phyloP scores from a whole-genome alignment of 2,797 vertebrate genomes.

The Prionace glauca region DNA sequence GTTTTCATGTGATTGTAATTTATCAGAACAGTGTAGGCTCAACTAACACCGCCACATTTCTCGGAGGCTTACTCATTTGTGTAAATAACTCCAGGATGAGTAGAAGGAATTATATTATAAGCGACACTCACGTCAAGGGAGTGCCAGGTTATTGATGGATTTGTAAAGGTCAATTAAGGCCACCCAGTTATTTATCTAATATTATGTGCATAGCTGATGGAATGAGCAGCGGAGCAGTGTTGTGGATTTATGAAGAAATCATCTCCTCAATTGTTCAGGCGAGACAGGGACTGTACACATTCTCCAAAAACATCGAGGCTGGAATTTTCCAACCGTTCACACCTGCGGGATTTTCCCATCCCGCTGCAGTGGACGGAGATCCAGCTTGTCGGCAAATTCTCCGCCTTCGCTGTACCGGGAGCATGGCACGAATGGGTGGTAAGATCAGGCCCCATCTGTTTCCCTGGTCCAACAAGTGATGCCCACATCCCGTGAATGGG shows the following conservation, averaged over 20 bases:
- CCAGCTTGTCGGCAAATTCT: too few species aligned
- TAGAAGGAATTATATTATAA: conserved; percentile 17
- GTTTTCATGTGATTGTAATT: background rate
- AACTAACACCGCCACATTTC: background rate
- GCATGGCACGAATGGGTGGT: too few species aligned
- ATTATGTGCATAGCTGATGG: background rate
- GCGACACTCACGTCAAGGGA: background rate
- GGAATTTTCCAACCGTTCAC: too few species aligned
- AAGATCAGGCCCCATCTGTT: too few species aligned
- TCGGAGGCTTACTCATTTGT: background rate
- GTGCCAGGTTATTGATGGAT: conserved; percentile 20
- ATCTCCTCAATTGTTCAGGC: background rate
- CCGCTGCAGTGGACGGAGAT: too few species aligned
- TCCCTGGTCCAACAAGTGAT: too few species aligned
- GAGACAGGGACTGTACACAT: background rate
- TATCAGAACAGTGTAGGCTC: background rate
- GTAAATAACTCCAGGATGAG: conserved; percentile 14
- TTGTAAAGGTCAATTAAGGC: conserved; percentile 27
- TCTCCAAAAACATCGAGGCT: too few species aligned
- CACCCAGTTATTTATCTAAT: background rate
- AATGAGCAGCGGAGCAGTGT: background rate
- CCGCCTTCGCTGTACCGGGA: too few species aligned
- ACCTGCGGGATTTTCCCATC: too few species aligned
- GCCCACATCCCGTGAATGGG: too few species aligned
- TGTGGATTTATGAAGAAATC: too few species aligned